A percentile compares a stretch with the other conserved stretches of the same genome.
Evolutionary conservation across 2,113 vertebrate genomes (phyloP).

Genomic region (Antechinus stuartii): DNA sequence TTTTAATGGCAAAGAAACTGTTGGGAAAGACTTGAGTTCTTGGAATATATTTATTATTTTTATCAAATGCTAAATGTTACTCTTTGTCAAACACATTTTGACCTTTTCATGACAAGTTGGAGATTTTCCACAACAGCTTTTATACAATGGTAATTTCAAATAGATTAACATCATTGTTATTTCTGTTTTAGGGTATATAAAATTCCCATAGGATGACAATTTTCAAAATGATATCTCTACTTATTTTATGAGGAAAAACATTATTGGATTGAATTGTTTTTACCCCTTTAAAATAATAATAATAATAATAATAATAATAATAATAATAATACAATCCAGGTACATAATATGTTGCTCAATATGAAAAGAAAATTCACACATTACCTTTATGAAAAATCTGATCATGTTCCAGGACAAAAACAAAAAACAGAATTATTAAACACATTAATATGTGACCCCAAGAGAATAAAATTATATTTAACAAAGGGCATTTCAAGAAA

Average conservation of each 20-base stretch:
- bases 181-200: background rate
- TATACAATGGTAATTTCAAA: background rate
- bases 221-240: background rate
- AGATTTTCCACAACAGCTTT: background rate
- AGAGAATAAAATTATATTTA: background rate
- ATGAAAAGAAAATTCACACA: background rate
- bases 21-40: background rate
- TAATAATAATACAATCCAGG: background rate
- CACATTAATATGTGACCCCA: background rate
- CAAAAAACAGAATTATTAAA: background rate
- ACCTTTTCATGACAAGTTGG: background rate
- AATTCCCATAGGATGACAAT: background rate
- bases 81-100: background rate
- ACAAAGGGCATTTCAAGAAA: background rate
- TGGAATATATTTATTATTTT: background rate
- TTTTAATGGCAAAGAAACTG: background rate
- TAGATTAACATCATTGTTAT: background rate
- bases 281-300: background rate
- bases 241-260: slow-evolving; percentile 5
- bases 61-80: background rate
- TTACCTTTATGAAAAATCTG: background rate
- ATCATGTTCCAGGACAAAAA: background rate
- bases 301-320: background rate
- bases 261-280: background rate
- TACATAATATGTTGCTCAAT: background rate